These are phyloP conservation scores for human DNA, from an alignment of 2,113 vertebrate species.

Conservation along the genomic window GRCh38 chrX:45072001-45072500, in stretches of 20 bases:
- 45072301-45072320: background rate
- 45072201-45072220: background rate
- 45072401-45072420: conserved; percentile 17
- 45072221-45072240: background rate
- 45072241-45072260: conserved; percentile 8
- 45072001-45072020: background rate
- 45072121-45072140: conserved; percentile 25
- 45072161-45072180: conserved; percentile 20
- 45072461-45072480: background rate
- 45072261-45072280: background rate
- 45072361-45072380: background rate
- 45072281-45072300: background rate
- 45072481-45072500: background rate
- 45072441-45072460: background rate
- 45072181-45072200: background rate
- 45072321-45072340: conserved; percentile 22
- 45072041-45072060: background rate
- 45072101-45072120: conserved; percentile 6
- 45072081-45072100: conserved; percentile 33
- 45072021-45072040: background rate
- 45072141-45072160: conserved; percentile 26
- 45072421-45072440: conserved; percentile 36
- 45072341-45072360: conserved; percentile 38
- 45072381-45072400: conserved; percentile 48
- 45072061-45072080: too few relatives aligned